phyloP scores from a whole-genome alignment of 2,888 invertebrate genomes.

The Hetaerina titia region DNA sequence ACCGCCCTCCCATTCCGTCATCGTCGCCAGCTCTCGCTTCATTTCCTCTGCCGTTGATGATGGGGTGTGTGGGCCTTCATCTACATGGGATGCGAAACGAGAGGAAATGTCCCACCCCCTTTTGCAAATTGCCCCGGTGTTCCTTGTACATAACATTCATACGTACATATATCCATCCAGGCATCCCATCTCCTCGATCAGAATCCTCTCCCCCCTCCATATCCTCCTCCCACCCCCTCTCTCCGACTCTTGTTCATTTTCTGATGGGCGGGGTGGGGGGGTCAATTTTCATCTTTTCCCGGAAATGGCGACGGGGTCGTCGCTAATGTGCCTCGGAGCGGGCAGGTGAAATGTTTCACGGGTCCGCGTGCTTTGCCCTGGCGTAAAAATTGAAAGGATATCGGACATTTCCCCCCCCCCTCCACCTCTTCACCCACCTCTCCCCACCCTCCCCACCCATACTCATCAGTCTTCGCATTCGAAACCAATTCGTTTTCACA shows the following conservation, averaged over 20 bases:
- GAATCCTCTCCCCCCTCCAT: neutral
- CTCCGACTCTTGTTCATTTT: neutral
- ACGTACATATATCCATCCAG: neutral
- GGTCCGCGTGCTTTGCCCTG: neutral
- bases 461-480: neutral
- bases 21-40: constrained; percentile 9
- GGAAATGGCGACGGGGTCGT: neutral
- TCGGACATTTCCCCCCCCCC: neutral
- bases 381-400: neutral
- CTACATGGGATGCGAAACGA: neutral
- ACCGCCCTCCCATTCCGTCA: neutral
- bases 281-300: constrained; percentile 15
- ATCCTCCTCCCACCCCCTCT: neutral
- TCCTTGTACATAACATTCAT: neutral
- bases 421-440: neutral
- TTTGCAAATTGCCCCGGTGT: neutral
- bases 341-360: constrained; percentile 1
- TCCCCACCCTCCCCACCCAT: neutral
- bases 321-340: neutral
- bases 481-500: constrained; percentile 1
- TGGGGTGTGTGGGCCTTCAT: neutral
- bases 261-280: neutral
- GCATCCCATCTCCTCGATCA: neutral
- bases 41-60: constrained; percentile 23
- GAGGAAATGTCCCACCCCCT: neutral